A percentile compares a stretch with the other conserved stretches of the same genome.
These are phyloP conservation scores for Orycteropus afer DNA, from an alignment of 2,113 vertebrate genomes.

Conservation along the genomic window DNA sequence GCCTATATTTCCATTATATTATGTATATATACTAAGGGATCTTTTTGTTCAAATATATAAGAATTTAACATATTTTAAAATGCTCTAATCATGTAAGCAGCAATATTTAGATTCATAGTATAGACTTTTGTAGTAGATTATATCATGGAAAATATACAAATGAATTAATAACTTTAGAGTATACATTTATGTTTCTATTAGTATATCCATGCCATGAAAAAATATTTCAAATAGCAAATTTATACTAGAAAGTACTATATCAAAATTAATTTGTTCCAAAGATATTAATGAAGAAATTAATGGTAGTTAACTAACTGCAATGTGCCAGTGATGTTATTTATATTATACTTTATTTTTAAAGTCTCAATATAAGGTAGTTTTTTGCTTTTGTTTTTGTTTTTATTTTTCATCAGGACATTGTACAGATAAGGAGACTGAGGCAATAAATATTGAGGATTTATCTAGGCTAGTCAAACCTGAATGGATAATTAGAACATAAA, in stretches of 20 bases:
- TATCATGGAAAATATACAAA: not conserved
- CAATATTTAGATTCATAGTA: not conserved
- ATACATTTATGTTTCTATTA: not conserved
- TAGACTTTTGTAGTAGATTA: not conserved
- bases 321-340: not conserved
- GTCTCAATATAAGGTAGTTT: not conserved
- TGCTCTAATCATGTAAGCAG: not conserved
- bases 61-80: constrained; percentile 1
- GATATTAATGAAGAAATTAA: not conserved
- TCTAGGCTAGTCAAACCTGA: not conserved
- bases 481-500: not conserved
- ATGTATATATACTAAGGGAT: not conserved
- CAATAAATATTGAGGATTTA: not conserved
- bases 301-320: not conserved
- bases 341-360: not conserved
- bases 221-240: no score
- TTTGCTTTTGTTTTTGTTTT: not conserved
- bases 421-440: not conserved
- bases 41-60: not conserved
- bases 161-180: not conserved
- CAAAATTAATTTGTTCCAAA: not conserved
- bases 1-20: not conserved
- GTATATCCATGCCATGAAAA: no score
- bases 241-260: no score
- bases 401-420: no score